Base-by-base conservation (phyloP, 2,797 vertebrate species). In the Ciconia nigra region DNA sequence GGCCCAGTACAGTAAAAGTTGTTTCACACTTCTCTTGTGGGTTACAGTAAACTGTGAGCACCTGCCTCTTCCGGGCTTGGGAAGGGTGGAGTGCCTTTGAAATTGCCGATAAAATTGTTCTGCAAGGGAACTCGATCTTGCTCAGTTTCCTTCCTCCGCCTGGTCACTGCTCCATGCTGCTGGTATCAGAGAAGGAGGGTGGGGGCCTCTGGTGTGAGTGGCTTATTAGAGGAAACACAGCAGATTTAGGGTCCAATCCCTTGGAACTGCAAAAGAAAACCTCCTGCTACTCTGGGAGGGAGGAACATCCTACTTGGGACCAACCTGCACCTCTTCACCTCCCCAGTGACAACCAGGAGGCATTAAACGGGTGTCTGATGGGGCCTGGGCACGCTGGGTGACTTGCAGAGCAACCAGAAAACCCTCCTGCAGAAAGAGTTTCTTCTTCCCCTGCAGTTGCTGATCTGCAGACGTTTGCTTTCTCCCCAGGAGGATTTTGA, bases 41-140 rank as follows among this genome's bases (percentile, higher is more conserved):
- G 95, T 97, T 96, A 87, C 70, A 96, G 67, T 72, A 86, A 97
- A 86, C 86, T 57, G 49, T 69, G 89, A 97, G 95, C 94, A 96
- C 93, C 87, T 94, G 84, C 59, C 26, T 92, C 65, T 82, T 88
- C 70, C 85, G 70, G 70, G 63, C 51, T 58, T 65, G 80, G 86
- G 80, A 96, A 97, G 82, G 76, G 89, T 37, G 86, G 74, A 92
- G 67, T 15, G 16, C 52, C 63, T 97, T 72, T 44, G 73, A 92
- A 83, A 72, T 31, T 76, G 67, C 52, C 92, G 92, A 87, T 96
- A 95, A 95, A 95, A 86, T 65, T 81, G 55, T 83, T 94, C 78
- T 90, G 90, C 76, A 79, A 87, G 90, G 62, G 77, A 70, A 81
- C 37, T 89, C 28, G 42, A 90, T 97, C 96, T 94, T 24, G 6